Percentiles rank a stretch among this genome's conserved stretches.
Conservation (phyloP, 2,797 vertebrate genomes). For the Cryptoblepharus egeriae region DNA sequence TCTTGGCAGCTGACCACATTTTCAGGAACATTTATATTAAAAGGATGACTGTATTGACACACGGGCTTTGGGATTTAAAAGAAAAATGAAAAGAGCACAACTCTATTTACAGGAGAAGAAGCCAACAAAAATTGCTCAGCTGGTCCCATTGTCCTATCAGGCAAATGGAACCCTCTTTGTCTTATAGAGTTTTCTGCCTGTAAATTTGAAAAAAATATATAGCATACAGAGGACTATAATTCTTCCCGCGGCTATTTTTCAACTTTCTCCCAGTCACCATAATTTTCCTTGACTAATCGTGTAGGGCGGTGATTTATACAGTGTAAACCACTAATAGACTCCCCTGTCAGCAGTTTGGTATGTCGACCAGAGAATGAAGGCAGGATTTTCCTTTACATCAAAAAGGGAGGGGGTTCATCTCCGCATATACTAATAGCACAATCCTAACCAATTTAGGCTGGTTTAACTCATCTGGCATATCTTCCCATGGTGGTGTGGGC, state of each 20-base stretch:
- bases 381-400: conserved; percentile 25
- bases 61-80: conserved; percentile 18
- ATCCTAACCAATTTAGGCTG: too few species aligned
- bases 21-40: conserved; percentile 28
- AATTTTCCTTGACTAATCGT: conserved; percentile 66
- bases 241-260: conserved; percentile 53
- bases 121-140: conserved; percentile 42
- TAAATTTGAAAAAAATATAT: conserved; percentile 62
- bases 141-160: conserved; percentile 43
- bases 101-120: conserved; percentile 18
- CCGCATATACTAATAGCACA: too few species aligned
- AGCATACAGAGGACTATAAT: conserved; percentile 47
- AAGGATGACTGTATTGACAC: conserved; percentile 2
- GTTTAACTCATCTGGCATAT: too few species aligned
- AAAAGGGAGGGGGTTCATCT: background rate
- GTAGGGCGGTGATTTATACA: conserved; percentile 54
- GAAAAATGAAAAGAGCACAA: conserved; percentile 48
- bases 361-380: conserved; percentile 28
- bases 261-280: conserved; percentile 59
- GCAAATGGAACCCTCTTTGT: conserved; percentile 42
- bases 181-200: conserved; percentile 37
- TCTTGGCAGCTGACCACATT: conserved; percentile 16
- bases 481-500: too few species aligned
- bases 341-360: conserved; percentile 45
- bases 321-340: conserved; percentile 46